Base-by-base conservation (phyloP, 2,888 invertebrate genomes). In the Latrodectus elegans region DNA sequence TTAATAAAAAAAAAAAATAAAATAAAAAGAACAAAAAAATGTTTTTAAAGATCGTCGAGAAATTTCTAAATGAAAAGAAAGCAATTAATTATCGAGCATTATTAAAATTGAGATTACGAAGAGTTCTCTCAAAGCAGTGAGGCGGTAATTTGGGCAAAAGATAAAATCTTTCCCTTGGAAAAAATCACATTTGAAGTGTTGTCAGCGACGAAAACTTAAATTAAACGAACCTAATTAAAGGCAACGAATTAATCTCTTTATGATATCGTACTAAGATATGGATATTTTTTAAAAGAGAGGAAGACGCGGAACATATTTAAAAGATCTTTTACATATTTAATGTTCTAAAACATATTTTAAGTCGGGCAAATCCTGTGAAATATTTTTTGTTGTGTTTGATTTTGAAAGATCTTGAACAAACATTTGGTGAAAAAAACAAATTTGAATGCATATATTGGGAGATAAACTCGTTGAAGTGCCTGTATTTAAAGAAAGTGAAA, bases 41-140 rank as follows among this genome's bases (percentile, higher is more conserved):
- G 38, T 38, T 38, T 38, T 38, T 38, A 38, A 38, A 6, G 38
- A 38, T 38, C n/a, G 8, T 60, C 6, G 60, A 60, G 60, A 79
- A 70, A 70, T 60, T 82, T 75, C 67, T 65, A n/a, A 71, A 12
- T 17, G 22, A 81, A 64, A 72, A 78, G 86, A 49, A 74, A 70
- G 81, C 72, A 76, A 80, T 87, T 87, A 87, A 87, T 87, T 87
- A 81, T 65, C 26, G 76, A 17, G 76, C 76, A 87, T 87, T 87
- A 87, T 87, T 87, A 87, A 87, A 87, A 87, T 81, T 81, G 78
- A 68, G 78, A 70, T 78, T 68, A 70, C 15, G 55, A 67, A 17
- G 17, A 17, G 11, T 60, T 60, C 60, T 60, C n/a, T 38, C 4
- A 38, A 11, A 9, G 15, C 76, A n/a, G 76, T 76, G 17, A 67